Base-by-base conservation (phyloP, 2,888 invertebrate species). In the Allygus modestus region DNA sequence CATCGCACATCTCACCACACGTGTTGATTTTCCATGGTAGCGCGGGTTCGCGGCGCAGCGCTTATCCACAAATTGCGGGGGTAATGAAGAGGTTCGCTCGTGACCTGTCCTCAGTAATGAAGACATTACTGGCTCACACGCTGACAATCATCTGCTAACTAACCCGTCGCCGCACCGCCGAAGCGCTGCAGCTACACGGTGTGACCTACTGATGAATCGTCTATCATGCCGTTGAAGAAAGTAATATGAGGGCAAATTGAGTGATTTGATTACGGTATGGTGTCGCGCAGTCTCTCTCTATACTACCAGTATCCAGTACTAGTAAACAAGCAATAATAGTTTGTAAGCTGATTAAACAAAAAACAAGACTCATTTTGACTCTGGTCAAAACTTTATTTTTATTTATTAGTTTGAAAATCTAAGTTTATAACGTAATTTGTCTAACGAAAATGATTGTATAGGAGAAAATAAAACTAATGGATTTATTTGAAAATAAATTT, bases 1-100 rank as follows among this genome's bases (percentile, higher is more conserved):
- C 23, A 23, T 58, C 26, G 58, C 58, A 12, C 58, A 12, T n/a
- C 51, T 2, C 69, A 41, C 37, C 71, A 71, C 71, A 71, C 71
- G 71, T 71, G 71, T 37, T 5, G 71, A 71, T 71, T 71, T 20
- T 71, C 71, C 71, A 71, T 37, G 71, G 71, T 37, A 71, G 69
- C 69, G 41, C 9, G n/a, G n/a, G n/a, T n/a, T n/a, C n/a, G n/a
- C 17, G 15, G 37, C 71, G 71, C 71, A 37, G 41, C 71, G 71
- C 71, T 71, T 71, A 71, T 71, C 71, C 71, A 71, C 71, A 71
- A 71, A 71, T 71, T 71, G 41, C 71, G 20, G 41, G 41, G 71
- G 71, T 71, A 71, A 71, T 71, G 71, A 71, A 71, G 71, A 65
- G 65, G 58, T 31, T 11, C 28, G 65, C 65, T 65, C 65, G 65